Evolutionary conservation across 1,140 invertebrate genomes (phyloP), one percentile per base, ranked within the genome.

Genomic region (Pseudomyrmex gracilis): DNA sequence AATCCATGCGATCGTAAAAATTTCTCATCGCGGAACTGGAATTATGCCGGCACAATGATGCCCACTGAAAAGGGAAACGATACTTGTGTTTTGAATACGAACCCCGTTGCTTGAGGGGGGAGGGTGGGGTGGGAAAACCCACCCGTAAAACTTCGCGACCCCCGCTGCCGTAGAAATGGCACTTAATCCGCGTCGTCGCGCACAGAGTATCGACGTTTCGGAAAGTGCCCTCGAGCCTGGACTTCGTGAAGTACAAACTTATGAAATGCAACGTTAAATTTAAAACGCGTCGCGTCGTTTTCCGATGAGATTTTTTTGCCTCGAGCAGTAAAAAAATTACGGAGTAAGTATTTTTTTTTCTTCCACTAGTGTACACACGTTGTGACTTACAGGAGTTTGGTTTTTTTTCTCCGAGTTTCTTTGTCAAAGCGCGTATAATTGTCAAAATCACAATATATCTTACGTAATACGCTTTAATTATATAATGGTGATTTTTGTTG

Each of bases 71-170:
- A 53, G 47, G 47, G 12, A 66, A 60, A 58, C 43, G 76, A 58
- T 34, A 78, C 43, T 49, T 66, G 66, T 71, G 66, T 47, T 80
- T 80, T 80, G 76, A 80, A 71, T 80, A 80, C 76, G 43, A 64
- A 15, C 15, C 12, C 49, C 13, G n/a, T 20, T 55, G 15, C 8
- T 2, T 17, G 13, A 8, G 34, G 20, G 24, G 1, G 24, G 4
- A 34, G 5, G 34, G 24, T 2, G 4, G 34, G 34, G 0, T 34
- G 34, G 34, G 7, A 34, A 34, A 34, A 34, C 10, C n/a, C 24
- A 20, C n/a, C 49, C 76, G 20, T 70, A 78, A 78, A 78, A 70
- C 47, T 70, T 58, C 64, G 51, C 63, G 63, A 70, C 64, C 64
- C 53, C 8, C 53, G 53, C 15, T 20, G 43, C 55, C 76, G 66